Evolutionary conservation across 2,888 invertebrate genomes (phyloP), one percentile per base, ranked within the genome.

Genomic region (Drosophila multiciliata): DNA sequence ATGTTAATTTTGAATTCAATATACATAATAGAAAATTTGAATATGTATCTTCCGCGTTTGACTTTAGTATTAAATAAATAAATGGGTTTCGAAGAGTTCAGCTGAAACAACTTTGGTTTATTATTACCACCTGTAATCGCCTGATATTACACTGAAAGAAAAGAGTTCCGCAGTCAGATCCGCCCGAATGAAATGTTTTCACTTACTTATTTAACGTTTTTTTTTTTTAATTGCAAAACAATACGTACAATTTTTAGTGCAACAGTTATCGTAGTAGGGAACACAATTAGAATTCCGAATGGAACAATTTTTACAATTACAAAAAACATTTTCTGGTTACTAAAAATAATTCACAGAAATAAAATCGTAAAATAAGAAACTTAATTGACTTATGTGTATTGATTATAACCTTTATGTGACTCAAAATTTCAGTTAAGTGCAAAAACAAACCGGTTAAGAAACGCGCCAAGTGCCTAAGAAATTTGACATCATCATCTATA

Each of bases 401-500:
- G 29, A 29, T 29, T 29, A 5, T 45, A 38, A 53, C 40, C 36
- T 65, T 81, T 57, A 48, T 52, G 73, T 45, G 59, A 75, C 32
- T 61, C 49, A 36, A 29, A 53, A 58, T 68, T 60, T 26, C 38
- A 50, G 15, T 23, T 49, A 48, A 67, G 45, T 67, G 62, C 73
- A 50, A 81, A 76, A 78, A n/a, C n/a, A n/a, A 78, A 78, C 78
- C 59, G 78, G 78, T 76, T 81, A 45, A 52, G 53, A 52, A 55
- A 40, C 66, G 48, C 63, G 63, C 64, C 63, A 68, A 77, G 76
- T 66, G 59, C 68, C 54, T 61, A 26, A 42, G 48, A 62, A 60
- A 59, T 48, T 15, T 60, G 55, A 61, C 66, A 78, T 74, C 74
- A 73, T 82, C 74, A 73, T 82, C 57, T 69, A 62, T 78, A 82